Conservation (phyloP, 2,888 invertebrate genomes). For the Colletes collaris region DNA sequence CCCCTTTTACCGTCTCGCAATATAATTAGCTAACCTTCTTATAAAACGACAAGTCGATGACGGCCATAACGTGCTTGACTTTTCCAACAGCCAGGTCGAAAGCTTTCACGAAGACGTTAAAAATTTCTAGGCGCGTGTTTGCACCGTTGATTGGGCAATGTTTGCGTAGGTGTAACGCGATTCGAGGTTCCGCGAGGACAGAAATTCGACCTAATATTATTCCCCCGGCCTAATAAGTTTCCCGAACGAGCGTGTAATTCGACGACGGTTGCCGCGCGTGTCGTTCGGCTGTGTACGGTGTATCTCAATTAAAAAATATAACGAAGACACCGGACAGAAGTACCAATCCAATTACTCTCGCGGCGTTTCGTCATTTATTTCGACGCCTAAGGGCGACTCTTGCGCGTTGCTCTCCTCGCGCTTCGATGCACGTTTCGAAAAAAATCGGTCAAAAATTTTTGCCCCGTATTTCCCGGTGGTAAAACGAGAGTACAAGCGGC, state of each 20-base stretch:
- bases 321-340: conserved; percentile 55
- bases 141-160: background rate
- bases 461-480: background rate
- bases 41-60: too few relatives aligned
- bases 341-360: conserved; percentile 61
- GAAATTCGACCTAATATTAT: too few relatives aligned
- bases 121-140: too few relatives aligned
- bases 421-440: conserved; percentile 27
- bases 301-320: conserved; percentile 63
- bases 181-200: background rate
- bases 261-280: background rate
- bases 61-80: too few relatives aligned
- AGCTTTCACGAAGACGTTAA: too few relatives aligned
- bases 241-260: conserved; percentile 8
- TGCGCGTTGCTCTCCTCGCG: conserved; percentile 29
- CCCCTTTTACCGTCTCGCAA: too few relatives aligned
- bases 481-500: background rate
- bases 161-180: background rate
- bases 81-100: too few relatives aligned
- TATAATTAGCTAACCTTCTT: too few relatives aligned
- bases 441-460: conserved; percentile 34
- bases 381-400: conserved; percentile 23
- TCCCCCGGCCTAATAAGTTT: conserved; percentile 2
- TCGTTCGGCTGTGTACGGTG: conserved; percentile 6
- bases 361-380: conserved; percentile 52